phyloP scores from a whole-genome alignment of 92 coral and sea anemone genomes.

The Bergia sp. region DNA sequence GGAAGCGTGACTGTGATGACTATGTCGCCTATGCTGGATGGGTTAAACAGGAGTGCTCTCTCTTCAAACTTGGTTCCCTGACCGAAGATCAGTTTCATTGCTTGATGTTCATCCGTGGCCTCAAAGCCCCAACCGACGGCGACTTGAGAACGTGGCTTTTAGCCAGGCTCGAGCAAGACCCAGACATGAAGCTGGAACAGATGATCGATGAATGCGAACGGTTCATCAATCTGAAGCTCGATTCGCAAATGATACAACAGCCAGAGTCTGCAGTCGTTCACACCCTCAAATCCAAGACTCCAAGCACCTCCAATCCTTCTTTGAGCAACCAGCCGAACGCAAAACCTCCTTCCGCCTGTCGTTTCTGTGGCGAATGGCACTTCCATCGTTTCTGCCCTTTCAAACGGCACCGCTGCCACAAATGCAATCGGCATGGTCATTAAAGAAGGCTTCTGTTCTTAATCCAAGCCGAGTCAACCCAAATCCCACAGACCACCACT shows the following conservation, averaged over 20 bases:
- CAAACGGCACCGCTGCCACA: background rate
- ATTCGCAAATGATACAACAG: background rate
- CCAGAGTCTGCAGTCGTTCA: background rate
- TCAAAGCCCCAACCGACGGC: background rate
- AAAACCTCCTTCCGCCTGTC: background rate
- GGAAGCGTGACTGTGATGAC: background rate
- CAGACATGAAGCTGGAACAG: background rate
- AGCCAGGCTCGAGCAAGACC: background rate
- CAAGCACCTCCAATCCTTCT: background rate
- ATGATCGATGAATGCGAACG: background rate
- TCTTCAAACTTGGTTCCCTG: background rate
- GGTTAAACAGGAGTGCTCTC: background rate
- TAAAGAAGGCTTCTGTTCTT: background rate
- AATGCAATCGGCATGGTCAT: background rate
- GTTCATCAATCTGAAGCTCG: background rate
- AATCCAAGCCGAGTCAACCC: background rate
- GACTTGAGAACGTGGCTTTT: background rate
- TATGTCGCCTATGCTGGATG: background rate
- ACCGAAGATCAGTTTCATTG: background rate
- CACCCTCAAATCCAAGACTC: background rate
- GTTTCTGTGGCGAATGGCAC: background rate
- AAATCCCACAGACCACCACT: too few relatives aligned
- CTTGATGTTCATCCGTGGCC: background rate
- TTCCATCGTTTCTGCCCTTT: background rate
- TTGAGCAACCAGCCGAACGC: too few relatives aligned